Evolutionary conservation across 2,888 invertebrate genomes (phyloP).

Genomic region (Alviniconcha strummeri): DNA sequence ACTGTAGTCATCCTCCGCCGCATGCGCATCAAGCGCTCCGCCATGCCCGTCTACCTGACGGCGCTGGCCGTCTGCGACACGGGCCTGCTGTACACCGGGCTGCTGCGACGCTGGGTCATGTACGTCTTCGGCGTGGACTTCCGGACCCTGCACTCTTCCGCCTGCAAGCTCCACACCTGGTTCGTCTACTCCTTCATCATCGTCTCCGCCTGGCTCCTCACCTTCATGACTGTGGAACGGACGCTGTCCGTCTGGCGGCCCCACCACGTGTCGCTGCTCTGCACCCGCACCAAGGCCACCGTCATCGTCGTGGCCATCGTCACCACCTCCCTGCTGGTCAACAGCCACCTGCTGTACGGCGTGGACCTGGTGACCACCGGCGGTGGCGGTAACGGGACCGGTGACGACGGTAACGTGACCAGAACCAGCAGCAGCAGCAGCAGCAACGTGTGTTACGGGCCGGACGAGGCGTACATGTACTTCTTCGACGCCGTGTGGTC

Average conservation of each 20-base stretch:
- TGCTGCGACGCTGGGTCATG: constrained; percentile 55
- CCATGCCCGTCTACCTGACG: constrained; percentile 56
- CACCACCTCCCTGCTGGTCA: constrained; percentile 41
- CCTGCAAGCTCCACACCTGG: constrained; percentile 54
- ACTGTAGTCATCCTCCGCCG: constrained; percentile 50
- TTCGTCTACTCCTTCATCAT: constrained; percentile 54
- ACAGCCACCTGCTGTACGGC: constrained; percentile 52
- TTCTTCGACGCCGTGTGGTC: constrained; percentile 55
- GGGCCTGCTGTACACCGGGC: constrained; percentile 54
- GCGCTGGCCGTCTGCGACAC: constrained; percentile 56
- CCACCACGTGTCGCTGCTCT: constrained; percentile 47
- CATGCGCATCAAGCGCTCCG: constrained; percentile 47
- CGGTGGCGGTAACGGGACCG: constrained; percentile 38
- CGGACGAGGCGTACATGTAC: constrained; percentile 38
- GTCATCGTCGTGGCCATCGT: constrained; percentile 40
- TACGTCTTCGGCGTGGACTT: constrained; percentile 51
- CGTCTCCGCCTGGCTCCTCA: constrained; percentile 62
- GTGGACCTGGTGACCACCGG: constrained; percentile 34
- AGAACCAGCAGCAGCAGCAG: too few species aligned
- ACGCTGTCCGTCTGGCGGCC: constrained; percentile 57
- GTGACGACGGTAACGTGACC: too few species aligned
- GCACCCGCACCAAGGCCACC: constrained; percentile 45
- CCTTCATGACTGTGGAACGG: constrained; percentile 60
- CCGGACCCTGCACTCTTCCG: constrained; percentile 42
- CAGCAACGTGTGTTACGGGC: constrained; percentile 9